Evolutionary conservation across 2,888 invertebrate species (phyloP), one percentile per base, ranked within the genome.

Genomic region (Caenorhabditis macrosperma): DNA sequence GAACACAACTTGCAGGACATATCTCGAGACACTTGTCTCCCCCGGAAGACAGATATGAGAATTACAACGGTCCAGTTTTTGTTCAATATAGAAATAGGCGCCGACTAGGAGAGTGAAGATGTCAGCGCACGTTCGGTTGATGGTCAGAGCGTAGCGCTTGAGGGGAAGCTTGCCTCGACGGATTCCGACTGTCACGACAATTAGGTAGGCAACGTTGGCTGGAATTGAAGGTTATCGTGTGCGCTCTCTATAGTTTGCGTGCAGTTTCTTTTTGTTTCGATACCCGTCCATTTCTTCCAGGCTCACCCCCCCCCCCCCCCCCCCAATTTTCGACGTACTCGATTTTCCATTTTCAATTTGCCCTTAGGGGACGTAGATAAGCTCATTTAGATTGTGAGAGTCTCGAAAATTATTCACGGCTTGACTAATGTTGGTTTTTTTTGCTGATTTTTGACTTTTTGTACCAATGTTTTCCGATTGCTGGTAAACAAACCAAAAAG

Each of bases 111-210:
- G 44, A 15, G 81, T 78, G 26, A 81, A 57, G 17, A 81, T 60
- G 55, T 84, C 84, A 57, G 81, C 82, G n/a, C 71, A 59, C 4
- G 79, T 81, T 35, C 84, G 80, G 60, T 82, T 82, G 10, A 81
- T 81, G 12, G 82, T 81, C 61, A 84, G 63, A 7, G 79, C 60
- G 38, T 82, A 79, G 3, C 84, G 75, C 55, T 84, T 84, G 10
- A 81, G 33, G 12, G 84, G 84, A 12, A 84, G 50, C 52, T 75
- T 77, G 6, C 81, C 75, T 17, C 63, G 74, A 24, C 76, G 64
- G 17, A 84, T 71, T n/a, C 84, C 84, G 20, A 79, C 60, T 1
- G 63, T 46, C 3, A 78, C 81, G 20, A 76, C 74, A 26, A 72
- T 66, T 12, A 84, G 64, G 41, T 82, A 79, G 44, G 69, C 57